phyloP scores from a whole-genome alignment of 2,113 vertebrate genomes.

The Sinocyclocheilus grahami region DNA sequence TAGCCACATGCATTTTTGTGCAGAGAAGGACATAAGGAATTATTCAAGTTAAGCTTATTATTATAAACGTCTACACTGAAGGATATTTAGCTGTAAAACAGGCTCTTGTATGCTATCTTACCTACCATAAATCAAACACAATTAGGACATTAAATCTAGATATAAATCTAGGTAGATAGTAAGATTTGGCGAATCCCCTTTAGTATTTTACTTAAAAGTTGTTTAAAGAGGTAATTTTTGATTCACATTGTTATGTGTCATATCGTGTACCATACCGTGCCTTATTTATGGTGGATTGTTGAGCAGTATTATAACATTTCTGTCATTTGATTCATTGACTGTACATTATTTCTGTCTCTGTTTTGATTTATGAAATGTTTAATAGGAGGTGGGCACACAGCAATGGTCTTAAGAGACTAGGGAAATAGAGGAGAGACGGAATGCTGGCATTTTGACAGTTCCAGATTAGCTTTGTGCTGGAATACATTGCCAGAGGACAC shows the following conservation, averaged over 20 bases:
- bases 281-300: neutral
- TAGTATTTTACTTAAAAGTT: neutral
- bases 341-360: neutral
- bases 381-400: neutral
- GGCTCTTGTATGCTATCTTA: neutral
- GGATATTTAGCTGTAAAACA: conserved; percentile 24
- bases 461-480: conserved; percentile 64
- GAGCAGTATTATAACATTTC: neutral
- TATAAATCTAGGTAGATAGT: neutral
- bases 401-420: conserved; percentile 13
- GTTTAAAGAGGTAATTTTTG: neutral
- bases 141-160: neutral
- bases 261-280: neutral
- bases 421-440: conserved; percentile 13
- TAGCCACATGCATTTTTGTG: conserved; percentile 51
- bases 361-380: neutral
- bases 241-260: neutral
- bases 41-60: conserved; percentile 42
- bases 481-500: conserved; percentile 60
- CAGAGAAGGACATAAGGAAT: conserved; percentile 46
- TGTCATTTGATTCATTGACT: neutral
- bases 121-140: neutral
- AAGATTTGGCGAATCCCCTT: neutral
- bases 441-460: conserved; percentile 58
- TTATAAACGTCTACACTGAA: conserved; percentile 51